Evolutionary conservation across 2,888 invertebrate genomes (phyloP).

Genomic region (Heteromyza rotundicornis): DNA sequence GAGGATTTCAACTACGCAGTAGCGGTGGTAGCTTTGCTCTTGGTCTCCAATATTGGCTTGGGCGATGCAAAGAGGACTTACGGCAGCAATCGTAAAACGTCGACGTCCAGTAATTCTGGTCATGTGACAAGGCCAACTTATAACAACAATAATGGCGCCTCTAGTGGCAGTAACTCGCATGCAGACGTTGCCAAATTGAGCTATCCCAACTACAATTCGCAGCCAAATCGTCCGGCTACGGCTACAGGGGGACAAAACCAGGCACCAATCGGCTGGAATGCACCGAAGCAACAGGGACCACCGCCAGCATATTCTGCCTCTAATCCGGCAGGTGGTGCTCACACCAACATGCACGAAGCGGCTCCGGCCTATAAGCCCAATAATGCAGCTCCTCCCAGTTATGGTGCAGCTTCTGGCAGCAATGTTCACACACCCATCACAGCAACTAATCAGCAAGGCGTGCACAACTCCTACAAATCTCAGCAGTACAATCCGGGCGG

Average conservation of each 20-base stretch:
- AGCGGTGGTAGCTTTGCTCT: neutral
- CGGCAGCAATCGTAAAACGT: constrained; percentile 47
- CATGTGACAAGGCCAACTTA: constrained; percentile 57
- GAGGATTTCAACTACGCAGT: neutral
- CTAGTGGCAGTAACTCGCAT: constrained; percentile 50
- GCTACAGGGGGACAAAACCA: constrained; percentile 24
- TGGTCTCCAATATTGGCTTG: neutral
- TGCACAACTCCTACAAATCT: constrained; percentile 33
- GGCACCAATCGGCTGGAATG: constrained; percentile 57
- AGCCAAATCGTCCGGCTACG: constrained; percentile 54
- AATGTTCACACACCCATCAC: constrained; percentile 49
- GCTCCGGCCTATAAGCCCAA: constrained; percentile 55
- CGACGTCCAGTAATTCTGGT: constrained; percentile 39
- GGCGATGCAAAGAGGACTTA: constrained; percentile 51
- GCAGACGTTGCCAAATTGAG: constrained; percentile 57
- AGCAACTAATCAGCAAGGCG: constrained; percentile 46
- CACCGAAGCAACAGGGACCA: constrained; percentile 55
- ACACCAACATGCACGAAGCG: constrained; percentile 53
- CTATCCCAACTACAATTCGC: constrained; percentile 57
- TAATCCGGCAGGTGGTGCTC: constrained; percentile 54
- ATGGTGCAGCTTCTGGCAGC: constrained; percentile 28
- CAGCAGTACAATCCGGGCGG: constrained; percentile 40
- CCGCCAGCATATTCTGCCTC: constrained; percentile 57
- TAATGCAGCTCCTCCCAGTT: constrained; percentile 45
- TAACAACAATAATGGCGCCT: constrained; percentile 33